Percentiles rank a stretch among this genome's conserved stretches.
phyloP scores from a whole-genome alignment of 2,113 vertebrate species.

The Chascanopsetta lugubris region DNA sequence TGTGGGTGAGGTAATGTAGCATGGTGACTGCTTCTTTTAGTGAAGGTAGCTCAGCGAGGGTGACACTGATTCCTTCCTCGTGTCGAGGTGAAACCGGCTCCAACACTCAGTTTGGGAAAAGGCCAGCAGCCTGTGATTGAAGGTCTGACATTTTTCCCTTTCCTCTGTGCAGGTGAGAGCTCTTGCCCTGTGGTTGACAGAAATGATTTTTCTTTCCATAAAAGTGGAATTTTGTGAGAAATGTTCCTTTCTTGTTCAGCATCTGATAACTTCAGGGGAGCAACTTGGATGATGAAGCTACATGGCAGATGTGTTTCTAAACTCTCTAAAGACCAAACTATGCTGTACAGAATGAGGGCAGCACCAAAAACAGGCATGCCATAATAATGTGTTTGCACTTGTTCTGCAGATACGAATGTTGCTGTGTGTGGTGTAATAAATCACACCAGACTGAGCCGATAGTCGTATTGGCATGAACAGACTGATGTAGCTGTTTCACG shows the following conservation, averaged over 20 bases:
- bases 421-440: slow-evolving; percentile 22
- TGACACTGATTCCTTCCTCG: neutral
- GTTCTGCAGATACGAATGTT: slow-evolving; percentile 19
- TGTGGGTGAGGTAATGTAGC: slow-evolving; percentile 24
- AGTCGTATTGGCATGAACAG: slow-evolving; percentile 31
- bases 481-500: slow-evolving; percentile 47
- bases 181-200: slow-evolving; percentile 57
- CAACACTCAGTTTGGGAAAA: slow-evolving; percentile 24
- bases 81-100: slow-evolving; percentile 24
- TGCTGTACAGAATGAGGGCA: neutral
- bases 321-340: slow-evolving; percentile 8
- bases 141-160: slow-evolving; percentile 62
- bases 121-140: slow-evolving; percentile 54
- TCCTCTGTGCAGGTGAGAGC: slow-evolving; percentile 20
- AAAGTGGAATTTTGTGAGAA: neutral
- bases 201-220: slow-evolving; percentile 16
- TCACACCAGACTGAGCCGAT: slow-evolving; percentile 8
- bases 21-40: slow-evolving; percentile 31
- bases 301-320: slow-evolving; percentile 20
- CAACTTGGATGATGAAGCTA: slow-evolving; percentile 17
- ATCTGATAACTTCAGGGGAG: slow-evolving; percentile 32
- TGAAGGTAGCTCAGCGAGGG: slow-evolving; percentile 11
- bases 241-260: slow-evolving; percentile 31
- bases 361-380: neutral
- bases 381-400: slow-evolving; percentile 12